phyloP scores from a whole-genome alignment of 2,888 invertebrate species.

The Osmoderma eremita region DNA sequence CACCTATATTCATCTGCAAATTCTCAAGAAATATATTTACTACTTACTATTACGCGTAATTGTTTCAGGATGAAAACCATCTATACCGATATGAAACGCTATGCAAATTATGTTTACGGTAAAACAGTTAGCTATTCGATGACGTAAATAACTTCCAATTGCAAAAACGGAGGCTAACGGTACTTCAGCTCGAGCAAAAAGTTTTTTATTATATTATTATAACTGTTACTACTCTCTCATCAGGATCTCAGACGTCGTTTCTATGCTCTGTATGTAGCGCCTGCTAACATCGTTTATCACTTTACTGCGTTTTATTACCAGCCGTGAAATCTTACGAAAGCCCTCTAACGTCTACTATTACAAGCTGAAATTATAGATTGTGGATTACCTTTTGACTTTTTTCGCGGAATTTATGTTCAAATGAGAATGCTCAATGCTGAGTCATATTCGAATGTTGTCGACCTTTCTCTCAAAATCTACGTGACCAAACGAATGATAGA shows the following conservation, averaged over 20 bases:
- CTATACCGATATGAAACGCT: background rate
- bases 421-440: too few species aligned
- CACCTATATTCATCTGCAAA: background rate
- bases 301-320: too few species aligned
- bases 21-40: background rate
- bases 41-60: background rate
- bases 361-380: too few species aligned
- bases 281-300: too few species aligned
- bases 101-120: background rate
- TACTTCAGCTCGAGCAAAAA: slow-evolving; percentile 1
- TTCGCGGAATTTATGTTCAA: too few species aligned
- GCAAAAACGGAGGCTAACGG: slow-evolving; percentile 5
- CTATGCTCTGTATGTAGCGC: background rate
- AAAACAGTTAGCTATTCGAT: slow-evolving; percentile 1
- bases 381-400: too few species aligned
- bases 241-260: background rate
- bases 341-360: too few species aligned
- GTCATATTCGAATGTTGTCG: too few species aligned
- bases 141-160: slow-evolving; percentile 3
- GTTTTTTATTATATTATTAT: slow-evolving; percentile 14
- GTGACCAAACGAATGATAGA: too few species aligned
- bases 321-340: too few species aligned
- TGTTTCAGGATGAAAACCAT: background rate
- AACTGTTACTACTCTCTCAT: background rate
- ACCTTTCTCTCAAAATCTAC: too few species aligned